Conservation (phyloP, 1,140 invertebrate genomes). For the Pachyrhynchus sulphureomaculatus region DNA sequence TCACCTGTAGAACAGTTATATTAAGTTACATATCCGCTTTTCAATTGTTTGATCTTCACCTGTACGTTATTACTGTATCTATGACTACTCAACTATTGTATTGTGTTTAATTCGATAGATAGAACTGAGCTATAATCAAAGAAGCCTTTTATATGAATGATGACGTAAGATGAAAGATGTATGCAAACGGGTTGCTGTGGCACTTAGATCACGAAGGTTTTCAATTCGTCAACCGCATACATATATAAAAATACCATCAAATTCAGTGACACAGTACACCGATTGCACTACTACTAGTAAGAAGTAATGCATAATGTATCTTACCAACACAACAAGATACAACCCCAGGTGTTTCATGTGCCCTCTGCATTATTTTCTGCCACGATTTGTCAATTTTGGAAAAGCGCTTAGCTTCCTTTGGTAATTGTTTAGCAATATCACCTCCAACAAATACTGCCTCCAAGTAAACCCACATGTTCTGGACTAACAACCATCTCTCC, state of each 20-base stretch:
- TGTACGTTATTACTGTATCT: background rate
- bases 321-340: conserved; percentile 84
- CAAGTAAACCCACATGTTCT: conserved; percentile 98
- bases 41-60: background rate
- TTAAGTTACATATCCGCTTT: background rate
- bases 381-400: conserved; percentile 97
- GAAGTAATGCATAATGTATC: background rate
- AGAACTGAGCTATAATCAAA: too few relatives aligned
- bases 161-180: too few relatives aligned
- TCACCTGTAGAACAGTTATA: conserved; percentile 55
- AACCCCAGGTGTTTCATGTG: conserved; percentile 92
- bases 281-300: too few relatives aligned
- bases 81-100: background rate
- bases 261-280: too few relatives aligned
- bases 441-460: conserved; percentile 98
- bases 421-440: conserved; percentile 96
- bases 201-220: too few relatives aligned
- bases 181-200: too few relatives aligned
- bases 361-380: conserved; percentile 96
- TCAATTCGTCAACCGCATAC: too few relatives aligned
- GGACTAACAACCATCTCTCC: conserved; percentile 93
- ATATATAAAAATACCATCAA: too few relatives aligned
- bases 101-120: background rate
- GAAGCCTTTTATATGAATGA: too few relatives aligned
- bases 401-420: conserved; percentile 91